These are phyloP conservation scores for Alviniconcha marisindica DNA, from an alignment of 1,140 invertebrate species.

Conservation along the genomic window DNA sequence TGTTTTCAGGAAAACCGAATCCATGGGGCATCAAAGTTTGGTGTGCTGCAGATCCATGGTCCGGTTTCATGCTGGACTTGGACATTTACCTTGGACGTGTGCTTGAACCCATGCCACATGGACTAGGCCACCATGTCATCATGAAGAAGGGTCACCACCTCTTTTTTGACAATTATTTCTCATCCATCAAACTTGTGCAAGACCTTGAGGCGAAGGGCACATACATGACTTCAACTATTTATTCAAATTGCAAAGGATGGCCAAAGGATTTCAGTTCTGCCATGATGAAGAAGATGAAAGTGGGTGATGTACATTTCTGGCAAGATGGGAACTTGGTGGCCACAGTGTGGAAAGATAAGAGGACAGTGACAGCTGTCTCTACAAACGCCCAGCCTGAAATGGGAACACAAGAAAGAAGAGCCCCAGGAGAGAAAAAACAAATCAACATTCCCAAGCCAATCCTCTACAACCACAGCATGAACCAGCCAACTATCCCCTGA, in stretches of 20 bases:
- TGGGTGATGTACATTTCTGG: neutral
- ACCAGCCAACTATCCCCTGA: too few species aligned
- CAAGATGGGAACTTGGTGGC: slow-evolving; percentile 20
- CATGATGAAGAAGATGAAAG: too few species aligned
- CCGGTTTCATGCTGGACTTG: slow-evolving; percentile 1
- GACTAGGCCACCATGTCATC: neutral
- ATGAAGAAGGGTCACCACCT: neutral
- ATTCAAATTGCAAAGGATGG: neutral
- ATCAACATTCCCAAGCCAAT: neutral
- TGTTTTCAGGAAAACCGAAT: slow-evolving; percentile 14
- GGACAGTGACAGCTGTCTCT: slow-evolving; percentile 19
- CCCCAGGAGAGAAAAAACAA: neutral
- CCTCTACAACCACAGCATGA: slow-evolving; percentile 28
- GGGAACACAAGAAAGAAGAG: neutral
- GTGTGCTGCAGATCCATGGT: neutral
- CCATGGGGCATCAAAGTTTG: slow-evolving; percentile 15
- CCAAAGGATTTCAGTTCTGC: neutral
- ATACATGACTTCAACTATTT: neutral
- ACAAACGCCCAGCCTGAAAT: slow-evolving; percentile 3
- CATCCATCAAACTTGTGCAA: neutral
- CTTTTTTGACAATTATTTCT: neutral
- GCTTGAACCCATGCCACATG: neutral
- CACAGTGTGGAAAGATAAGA: slow-evolving; percentile 33
- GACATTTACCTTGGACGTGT: neutral
- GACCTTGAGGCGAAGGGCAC: neutral